phyloP scores from a whole-genome alignment of 2,888 invertebrate genomes.

The Barypeithes pellucidus region DNA sequence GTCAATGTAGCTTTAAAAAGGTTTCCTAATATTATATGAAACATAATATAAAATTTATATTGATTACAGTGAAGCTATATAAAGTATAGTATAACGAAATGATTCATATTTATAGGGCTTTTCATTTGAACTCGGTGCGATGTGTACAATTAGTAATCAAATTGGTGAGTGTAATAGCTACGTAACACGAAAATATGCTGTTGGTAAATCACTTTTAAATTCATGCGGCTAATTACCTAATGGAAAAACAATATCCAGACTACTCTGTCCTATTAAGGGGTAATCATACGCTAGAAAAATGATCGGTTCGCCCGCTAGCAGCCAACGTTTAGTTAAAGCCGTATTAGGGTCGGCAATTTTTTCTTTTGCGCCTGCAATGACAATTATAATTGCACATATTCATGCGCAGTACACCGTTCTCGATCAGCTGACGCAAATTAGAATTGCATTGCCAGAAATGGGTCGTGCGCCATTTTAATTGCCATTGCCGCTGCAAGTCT shows the following conservation, averaged over 20 bases:
- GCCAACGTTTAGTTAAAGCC: no score
- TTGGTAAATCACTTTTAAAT: slow-evolving; percentile 62
- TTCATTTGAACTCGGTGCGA: slow-evolving; percentile 48
- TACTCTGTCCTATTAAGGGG: slow-evolving; percentile 48
- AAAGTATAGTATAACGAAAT: slow-evolving; percentile 46
- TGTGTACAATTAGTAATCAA: slow-evolving; percentile 55
- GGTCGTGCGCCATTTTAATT: no score
- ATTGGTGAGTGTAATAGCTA: slow-evolving; percentile 51
- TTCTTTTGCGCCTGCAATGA: no score
- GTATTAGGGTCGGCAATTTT: no score
- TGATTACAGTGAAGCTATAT: slow-evolving; percentile 52
- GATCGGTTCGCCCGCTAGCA: no score
- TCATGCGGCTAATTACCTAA: slow-evolving; percentile 64
- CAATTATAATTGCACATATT: no score
- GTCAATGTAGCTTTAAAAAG: slow-evolving; percentile 29
- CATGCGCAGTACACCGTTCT: no score
- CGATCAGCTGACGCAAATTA: no score
- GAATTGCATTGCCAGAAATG: no score
- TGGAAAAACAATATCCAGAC: slow-evolving; percentile 62
- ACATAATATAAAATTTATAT: slow-evolving; percentile 50
- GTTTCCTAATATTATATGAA: slow-evolving; percentile 44
- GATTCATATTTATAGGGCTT: slow-evolving; percentile 56
- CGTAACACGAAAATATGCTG: slow-evolving; percentile 54
- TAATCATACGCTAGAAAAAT: no score
- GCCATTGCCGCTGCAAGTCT: no score